Conservation (phyloP, 2,888 invertebrate species). For the Agrilus biguttatus region DNA sequence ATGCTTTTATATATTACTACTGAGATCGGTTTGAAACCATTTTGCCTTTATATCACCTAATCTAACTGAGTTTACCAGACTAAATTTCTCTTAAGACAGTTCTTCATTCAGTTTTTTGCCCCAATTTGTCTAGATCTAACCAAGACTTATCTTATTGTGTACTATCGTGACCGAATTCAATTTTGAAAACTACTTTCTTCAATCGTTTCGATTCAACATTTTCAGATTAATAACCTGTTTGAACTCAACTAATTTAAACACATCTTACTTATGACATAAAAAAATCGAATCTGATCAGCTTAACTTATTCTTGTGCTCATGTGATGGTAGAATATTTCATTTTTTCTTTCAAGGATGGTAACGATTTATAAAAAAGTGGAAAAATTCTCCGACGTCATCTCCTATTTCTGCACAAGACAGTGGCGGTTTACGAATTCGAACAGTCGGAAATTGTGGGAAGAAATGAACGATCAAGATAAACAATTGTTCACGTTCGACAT, state of each 20-base stretch:
- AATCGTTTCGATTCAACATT: no score
- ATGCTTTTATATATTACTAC: no score
- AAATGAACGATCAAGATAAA: conserved; percentile 33
- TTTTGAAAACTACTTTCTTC: background rate
- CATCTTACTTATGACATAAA: no score
- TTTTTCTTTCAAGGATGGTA: conserved; percentile 44
- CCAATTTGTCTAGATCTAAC: no score
- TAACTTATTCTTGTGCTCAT: no score
- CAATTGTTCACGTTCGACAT: conserved; percentile 62
- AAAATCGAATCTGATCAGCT: no score
- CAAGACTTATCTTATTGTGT: background rate
- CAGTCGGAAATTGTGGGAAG: conserved; percentile 43
- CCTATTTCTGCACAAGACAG: conserved; percentile 59
- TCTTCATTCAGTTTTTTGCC: no score
- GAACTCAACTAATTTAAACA: background rate
- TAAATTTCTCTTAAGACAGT: no score
- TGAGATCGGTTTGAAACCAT: background rate
- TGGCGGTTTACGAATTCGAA: conserved; percentile 58
- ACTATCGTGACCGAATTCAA: no score
- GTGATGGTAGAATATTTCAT: no score
- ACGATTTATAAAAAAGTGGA: conserved; percentile 66
- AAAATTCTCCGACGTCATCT: conserved; percentile 54
- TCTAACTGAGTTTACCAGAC: no score
- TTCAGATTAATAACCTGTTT: background rate
- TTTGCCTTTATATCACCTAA: background rate